Evolutionary conservation across 1,140 invertebrate species (phyloP), one percentile per base, ranked within the genome.

Genomic region (Cylas formicarius): DNA sequence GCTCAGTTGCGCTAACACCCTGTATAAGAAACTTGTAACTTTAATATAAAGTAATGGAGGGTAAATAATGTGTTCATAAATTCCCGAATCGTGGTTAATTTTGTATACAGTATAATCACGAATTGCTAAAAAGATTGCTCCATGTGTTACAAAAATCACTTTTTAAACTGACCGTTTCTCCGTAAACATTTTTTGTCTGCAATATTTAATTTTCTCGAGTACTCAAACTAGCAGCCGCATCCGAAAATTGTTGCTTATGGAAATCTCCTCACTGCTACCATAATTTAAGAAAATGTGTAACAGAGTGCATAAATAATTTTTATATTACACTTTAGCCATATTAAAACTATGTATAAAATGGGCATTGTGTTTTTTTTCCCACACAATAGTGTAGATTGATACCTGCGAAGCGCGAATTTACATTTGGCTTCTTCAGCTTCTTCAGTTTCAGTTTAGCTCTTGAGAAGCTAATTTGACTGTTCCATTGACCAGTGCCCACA

Each of bases 311-410:
- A 28, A n/a, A n/a, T n/a, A 46, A 33, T 39, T 46, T 46, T 46
- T 39, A 46, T 46, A 46, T 8, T 46, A 23, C 44, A 46, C 44
- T 32, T 27, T 39, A 39, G 35, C 35, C 35, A 32, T 44, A 24
- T 44, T 23, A 46, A 32, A 46, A 46, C 38, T 46, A 46, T 46
- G 44, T 46, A 46, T 21, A 46, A 46, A 46, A 39, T 14, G 11
- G 27, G 10, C 7, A 11, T 39, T 23, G n/a, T 26, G 8, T 39
- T 24, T 26, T 26, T 23, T 34, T 34, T n/a, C n/a, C n/a, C n/a
- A n/a, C n/a, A n/a, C n/a, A n/a, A n/a, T n/a, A n/a, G n/a, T n/a
- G n/a, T n/a, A n/a, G n/a, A n/a, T n/a, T n/a, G n/a, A n/a, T n/a
- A n/a, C n/a, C n/a, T n/a, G n/a, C n/a, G n/a, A n/a, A n/a, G n/a